These are phyloP conservation scores for Trididemnum nubilum DNA, from an alignment of 23 tunicate species.

Conservation along the genomic window DNA sequence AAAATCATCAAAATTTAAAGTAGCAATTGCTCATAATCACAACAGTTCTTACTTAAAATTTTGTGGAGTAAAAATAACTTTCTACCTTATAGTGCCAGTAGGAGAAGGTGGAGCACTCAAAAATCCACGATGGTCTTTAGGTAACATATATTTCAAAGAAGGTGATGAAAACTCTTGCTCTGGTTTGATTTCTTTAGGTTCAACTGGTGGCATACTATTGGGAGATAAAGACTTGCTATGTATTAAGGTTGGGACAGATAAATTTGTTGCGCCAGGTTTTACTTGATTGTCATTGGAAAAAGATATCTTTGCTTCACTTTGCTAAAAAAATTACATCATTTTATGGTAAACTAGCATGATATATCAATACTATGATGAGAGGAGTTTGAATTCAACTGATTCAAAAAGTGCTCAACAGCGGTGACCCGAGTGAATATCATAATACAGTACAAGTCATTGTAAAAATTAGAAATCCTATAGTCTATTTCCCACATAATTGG, in stretches of 20 bases:
- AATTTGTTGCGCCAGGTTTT: background rate
- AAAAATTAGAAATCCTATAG: too few relatives aligned
- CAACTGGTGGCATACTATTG: background rate
- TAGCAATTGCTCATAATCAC: too few relatives aligned
- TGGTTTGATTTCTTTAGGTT: background rate
- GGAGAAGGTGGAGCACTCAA: constrained; percentile 92
- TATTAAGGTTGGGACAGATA: background rate
- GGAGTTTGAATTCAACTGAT: too few relatives aligned
- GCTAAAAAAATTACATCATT: background rate
- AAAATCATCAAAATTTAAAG: too few relatives aligned
- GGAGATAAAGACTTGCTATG: constrained; percentile 33
- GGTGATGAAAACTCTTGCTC: constrained; percentile 31
- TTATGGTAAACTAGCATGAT: too few relatives aligned
- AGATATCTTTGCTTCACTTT: background rate
- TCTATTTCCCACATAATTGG: too few relatives aligned
- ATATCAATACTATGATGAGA: too few relatives aligned
- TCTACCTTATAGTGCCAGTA: constrained; percentile 84
- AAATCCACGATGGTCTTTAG: constrained; percentile 50
- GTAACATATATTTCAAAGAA: constrained; percentile 37
- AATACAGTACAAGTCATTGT: too few relatives aligned
- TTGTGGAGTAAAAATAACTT: too few relatives aligned
- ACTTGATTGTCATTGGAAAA: background rate
- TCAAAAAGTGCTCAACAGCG: too few relatives aligned
- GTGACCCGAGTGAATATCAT: too few relatives aligned
- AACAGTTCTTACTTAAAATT: too few relatives aligned